Base-by-base conservation (phyloP, 2,888 invertebrate species). In the Mamestra brassicae region DNA sequence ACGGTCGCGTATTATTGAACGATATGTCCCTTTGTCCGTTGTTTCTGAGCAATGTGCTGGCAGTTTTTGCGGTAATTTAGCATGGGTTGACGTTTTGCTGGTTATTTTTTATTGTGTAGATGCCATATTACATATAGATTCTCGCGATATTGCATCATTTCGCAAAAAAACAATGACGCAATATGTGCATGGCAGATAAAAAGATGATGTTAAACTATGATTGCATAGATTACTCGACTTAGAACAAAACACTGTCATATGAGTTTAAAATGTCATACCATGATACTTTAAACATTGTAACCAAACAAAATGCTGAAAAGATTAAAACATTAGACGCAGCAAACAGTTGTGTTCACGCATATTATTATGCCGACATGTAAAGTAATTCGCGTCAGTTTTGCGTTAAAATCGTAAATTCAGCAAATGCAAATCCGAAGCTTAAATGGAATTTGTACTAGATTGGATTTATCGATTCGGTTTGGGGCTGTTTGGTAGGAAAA, bases 1-100 rank as follows among this genome's bases (percentile, higher is more conserved):
- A 88, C 74, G 65, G 74, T 52, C 83, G 38, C 52, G 80, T 83
- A 61, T 82, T 88, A 85, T 85, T 84, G 85, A 76, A 85, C 61
- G 60, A 72, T 66, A 71, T 71, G 71, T 68, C 83, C 81, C 79
- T 81, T 84, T 80, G 79, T 78, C 42, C 85, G 76, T 87, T 81
- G 55, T 83, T 85, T 70, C 57, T 63, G 69, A 76, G 47, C 6
- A 3, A 63, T 66, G 58, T 73, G 50, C 60, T 45, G 60, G 63
- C 76, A 74, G 70, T 75, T 77, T 84, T 80, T 78, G 64, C 54
- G 70, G 68, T 77, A 26, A 36, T 71, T 64, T 60, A 38, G 10
- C 36, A 50, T 50, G 36, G 26, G 66, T 45, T 50, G 17, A 60
- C 52, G n/a, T 60, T 38, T 8, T 11, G 45, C 54, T 36, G 38